phyloP scores from a whole-genome alignment of 1,140 invertebrate species.

The Drosophila bocki region DNA sequence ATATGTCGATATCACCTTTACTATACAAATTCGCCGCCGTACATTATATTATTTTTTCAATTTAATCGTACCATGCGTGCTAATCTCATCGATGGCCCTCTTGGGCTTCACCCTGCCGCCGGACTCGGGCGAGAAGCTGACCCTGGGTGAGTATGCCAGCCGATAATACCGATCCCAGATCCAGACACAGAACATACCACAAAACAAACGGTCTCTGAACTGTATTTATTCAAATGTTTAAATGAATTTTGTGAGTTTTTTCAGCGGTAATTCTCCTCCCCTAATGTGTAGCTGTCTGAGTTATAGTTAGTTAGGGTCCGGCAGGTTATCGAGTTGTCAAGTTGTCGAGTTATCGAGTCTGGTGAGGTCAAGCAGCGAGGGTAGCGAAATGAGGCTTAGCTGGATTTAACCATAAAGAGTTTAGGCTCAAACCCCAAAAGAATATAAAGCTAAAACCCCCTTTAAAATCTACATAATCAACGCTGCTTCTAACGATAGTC shows the following conservation, averaged over 20 bases:
- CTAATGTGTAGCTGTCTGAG: slow-evolving; percentile 32
- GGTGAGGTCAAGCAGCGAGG: slow-evolving; percentile 71
- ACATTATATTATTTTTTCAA: slow-evolving; percentile 99
- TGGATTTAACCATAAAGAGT: slow-evolving; percentile 68
- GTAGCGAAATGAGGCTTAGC: slow-evolving; percentile 85
- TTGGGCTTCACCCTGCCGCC: slow-evolving; percentile 98
- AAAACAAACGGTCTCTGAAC: slow-evolving; percentile 29
- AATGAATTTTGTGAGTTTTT: slow-evolving; percentile 48
- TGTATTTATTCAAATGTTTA: slow-evolving; percentile 24
- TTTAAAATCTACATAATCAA: slow-evolving; percentile 51
- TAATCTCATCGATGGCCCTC: slow-evolving; percentile 99
- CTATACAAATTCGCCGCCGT: slow-evolving; percentile 97
- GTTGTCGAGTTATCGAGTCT: background rate
- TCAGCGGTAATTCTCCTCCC: slow-evolving; percentile 34
- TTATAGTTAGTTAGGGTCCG: slow-evolving; percentile 27
- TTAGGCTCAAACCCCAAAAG: slow-evolving; percentile 14
- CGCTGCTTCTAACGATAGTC: slow-evolving; percentile 70
- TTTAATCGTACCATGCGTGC: slow-evolving; percentile 98
- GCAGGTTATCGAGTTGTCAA: slow-evolving; percentile 16
- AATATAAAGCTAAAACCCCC: slow-evolving; percentile 24
- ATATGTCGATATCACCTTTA: slow-evolving; percentile 99
- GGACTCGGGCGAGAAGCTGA: slow-evolving; percentile 99
- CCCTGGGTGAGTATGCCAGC: slow-evolving; percentile 91
- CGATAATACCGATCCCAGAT: background rate
- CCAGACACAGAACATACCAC: slow-evolving; percentile 34